These are phyloP conservation scores for Ommatoiulus sabulosus DNA, from an alignment of 2,888 invertebrate genomes.

Conservation along the genomic window DNA sequence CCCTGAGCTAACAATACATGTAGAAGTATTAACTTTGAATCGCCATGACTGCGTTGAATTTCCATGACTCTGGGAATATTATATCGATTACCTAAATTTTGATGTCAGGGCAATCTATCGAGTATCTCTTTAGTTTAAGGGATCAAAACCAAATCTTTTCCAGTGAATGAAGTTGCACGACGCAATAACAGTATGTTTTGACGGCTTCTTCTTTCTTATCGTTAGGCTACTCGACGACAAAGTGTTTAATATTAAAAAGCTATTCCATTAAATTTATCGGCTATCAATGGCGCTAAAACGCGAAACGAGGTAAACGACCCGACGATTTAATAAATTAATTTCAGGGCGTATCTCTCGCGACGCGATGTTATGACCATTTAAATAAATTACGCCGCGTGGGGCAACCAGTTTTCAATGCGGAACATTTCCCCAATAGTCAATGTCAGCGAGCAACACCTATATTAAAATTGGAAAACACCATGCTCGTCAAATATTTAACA, in stretches of 20 bases:
- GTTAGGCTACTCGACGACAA: too few species aligned
- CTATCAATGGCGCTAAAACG: background rate
- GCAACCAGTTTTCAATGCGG: background rate
- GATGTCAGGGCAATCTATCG: too few species aligned
- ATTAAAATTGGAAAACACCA: background rate
- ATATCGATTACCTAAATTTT: too few species aligned
- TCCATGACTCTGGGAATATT: too few species aligned
- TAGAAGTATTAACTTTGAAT: too few species aligned
- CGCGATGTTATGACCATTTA: slow-evolving; percentile 12
- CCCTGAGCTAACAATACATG: too few species aligned
- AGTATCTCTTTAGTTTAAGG: too few species aligned
- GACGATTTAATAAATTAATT: background rate
- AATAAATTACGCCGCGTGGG: background rate
- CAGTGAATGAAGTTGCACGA: too few species aligned
- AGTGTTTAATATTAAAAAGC: background rate
- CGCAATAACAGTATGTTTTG: too few species aligned
- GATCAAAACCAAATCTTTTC: too few species aligned
- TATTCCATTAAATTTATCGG: background rate
- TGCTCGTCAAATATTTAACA: background rate
- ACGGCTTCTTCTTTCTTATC: too few species aligned
- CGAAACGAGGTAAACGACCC: background rate
- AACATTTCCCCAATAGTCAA: background rate
- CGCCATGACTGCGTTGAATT: too few species aligned
- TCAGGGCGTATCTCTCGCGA: background rate
- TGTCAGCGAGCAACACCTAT: background rate